Percentiles rank a stretch among this genome's conserved stretches.
Conservation (phyloP, 2,888 invertebrate species). For the Ichneumoninae sp. region DNA sequence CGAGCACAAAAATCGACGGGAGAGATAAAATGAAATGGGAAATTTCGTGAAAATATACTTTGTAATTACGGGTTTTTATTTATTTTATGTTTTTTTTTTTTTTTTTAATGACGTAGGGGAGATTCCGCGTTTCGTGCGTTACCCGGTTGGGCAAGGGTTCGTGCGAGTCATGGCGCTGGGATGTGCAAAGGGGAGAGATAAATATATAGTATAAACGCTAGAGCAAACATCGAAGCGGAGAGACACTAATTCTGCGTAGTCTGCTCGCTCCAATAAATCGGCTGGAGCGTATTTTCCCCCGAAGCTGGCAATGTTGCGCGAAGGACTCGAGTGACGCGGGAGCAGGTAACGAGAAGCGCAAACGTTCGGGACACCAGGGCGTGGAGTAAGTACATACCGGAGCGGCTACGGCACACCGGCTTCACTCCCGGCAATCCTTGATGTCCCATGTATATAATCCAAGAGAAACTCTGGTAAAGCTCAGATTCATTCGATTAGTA, state of each 20-base stretch:
- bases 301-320: conserved; percentile 59
- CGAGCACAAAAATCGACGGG: conserved; percentile 17
- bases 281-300: conserved; percentile 75
- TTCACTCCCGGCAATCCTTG: conserved; percentile 53
- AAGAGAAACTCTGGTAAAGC: conserved; percentile 48
- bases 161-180: conserved; percentile 6
- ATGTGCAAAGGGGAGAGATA: conserved; percentile 39
- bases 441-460: conserved; percentile 54
- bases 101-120: not conserved
- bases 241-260: conserved; percentile 76
- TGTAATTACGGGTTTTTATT: not conserved
- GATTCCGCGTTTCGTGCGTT: not conserved
- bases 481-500: conserved; percentile 53
- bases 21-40: conserved; percentile 18
- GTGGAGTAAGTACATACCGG: conserved; percentile 60
- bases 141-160: conserved; percentile 22
- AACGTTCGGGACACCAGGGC: conserved; percentile 71
- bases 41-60: conserved; percentile 1
- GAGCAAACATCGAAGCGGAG: conserved; percentile 68
- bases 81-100: not conserved
- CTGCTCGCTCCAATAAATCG: conserved; percentile 78
- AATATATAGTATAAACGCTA: conserved; percentile 60
- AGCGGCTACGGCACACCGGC: conserved; percentile 39
- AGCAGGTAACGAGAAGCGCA: conserved; percentile 74
- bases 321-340: conserved; percentile 58